phyloP scores from a whole-genome alignment of 2,888 invertebrate genomes.

The Nomada lathburiana region DNA sequence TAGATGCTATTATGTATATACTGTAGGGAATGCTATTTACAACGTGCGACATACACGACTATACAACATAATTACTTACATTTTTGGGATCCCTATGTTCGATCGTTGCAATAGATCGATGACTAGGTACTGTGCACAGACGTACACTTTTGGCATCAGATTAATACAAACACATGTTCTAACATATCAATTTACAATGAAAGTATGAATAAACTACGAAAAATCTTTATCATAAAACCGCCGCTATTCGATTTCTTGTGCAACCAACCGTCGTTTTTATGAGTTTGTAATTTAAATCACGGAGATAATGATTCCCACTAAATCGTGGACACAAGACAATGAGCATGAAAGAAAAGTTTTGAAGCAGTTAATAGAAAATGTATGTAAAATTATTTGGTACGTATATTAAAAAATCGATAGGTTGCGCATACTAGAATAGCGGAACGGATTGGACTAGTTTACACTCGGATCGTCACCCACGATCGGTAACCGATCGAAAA shows the following conservation, averaged over 20 bases:
- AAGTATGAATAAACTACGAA: constrained; percentile 51
- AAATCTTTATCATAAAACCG: constrained; percentile 65
- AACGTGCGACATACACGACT: constrained; percentile 62
- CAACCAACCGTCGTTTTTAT: constrained; percentile 40
- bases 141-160: constrained; percentile 30
- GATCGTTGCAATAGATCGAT: constrained; percentile 46
- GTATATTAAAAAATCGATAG: constrained; percentile 37
- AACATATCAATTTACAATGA: constrained; percentile 27
- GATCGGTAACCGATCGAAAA: constrained; percentile 62
- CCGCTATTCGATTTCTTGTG: constrained; percentile 55
- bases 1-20: constrained; percentile 53
- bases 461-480: constrained; percentile 77
- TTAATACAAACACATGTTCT: constrained; percentile 40
- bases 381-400: background rate
- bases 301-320: background rate
- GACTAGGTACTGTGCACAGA: constrained; percentile 68
- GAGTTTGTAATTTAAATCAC: background rate
- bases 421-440: constrained; percentile 68
- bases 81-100: constrained; percentile 46
- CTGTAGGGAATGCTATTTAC: constrained; percentile 80
- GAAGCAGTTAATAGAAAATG: background rate
- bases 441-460: constrained; percentile 80
- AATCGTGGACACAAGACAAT: background rate
- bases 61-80: constrained; percentile 52
- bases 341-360: background rate